These are phyloP conservation scores for Procavia capensis DNA, from an alignment of 2,113 vertebrate genomes.

Conservation along the genomic window DNA sequence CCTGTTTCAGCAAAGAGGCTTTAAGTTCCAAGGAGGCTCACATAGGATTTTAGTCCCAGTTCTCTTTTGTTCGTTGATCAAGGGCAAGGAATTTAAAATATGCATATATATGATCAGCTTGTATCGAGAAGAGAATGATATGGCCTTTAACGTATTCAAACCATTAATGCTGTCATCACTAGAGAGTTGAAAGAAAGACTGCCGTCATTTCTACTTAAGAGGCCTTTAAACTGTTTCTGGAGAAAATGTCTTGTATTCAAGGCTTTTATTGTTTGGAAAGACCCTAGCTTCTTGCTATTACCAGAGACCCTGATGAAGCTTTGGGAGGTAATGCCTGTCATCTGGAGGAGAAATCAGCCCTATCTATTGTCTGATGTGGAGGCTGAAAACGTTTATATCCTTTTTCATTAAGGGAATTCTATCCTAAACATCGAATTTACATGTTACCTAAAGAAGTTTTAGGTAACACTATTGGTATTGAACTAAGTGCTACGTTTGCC, in stretches of 20 bases:
- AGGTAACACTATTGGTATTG: neutral
- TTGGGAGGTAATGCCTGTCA: constrained; percentile 1
- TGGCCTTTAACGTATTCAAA: constrained; percentile 56
- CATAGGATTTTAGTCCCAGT: constrained; percentile 57
- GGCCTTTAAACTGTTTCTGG: constrained; percentile 17
- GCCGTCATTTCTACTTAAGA: constrained; percentile 49
- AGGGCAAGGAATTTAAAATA: constrained; percentile 57
- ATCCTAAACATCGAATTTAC: neutral
- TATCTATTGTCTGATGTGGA: neutral
- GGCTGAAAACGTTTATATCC: neutral
- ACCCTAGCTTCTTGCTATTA: constrained; percentile 51
- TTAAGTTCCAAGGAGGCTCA: constrained; percentile 69
- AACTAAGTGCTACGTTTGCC: no score
- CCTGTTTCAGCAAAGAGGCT: constrained; percentile 64
- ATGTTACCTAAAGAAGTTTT: neutral
- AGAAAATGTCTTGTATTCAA: constrained; percentile 62
- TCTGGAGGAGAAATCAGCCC: neutral
- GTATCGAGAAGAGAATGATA: neutral
- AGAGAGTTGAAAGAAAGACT: constrained; percentile 20
- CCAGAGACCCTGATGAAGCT: neutral
- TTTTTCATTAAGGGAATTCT: neutral
- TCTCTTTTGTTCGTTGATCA: constrained; percentile 51
- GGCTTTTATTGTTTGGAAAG: constrained; percentile 69
- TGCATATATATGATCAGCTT: neutral
- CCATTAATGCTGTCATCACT: constrained; percentile 32